Base-by-base conservation (phyloP, 2,113 vertebrate genomes). In the rat (Rattus norvegicus) region DNA sequence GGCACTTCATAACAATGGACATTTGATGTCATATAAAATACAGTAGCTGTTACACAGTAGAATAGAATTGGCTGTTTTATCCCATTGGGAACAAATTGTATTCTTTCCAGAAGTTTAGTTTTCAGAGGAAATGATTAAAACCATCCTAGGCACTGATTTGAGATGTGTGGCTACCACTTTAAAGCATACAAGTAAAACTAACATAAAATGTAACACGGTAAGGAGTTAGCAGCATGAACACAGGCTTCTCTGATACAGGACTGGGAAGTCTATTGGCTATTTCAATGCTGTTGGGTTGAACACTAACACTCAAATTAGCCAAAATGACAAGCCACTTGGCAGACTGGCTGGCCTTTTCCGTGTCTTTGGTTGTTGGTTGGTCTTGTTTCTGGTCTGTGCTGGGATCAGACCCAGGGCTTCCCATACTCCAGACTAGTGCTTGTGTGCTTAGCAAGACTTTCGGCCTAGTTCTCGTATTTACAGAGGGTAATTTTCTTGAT, bases 11-110 rank as follows among this genome's bases (percentile, higher is more conserved):
- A 79, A 95, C 93, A 95, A 87, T 67, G 70, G 5, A 73, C 17
- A 79, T 88, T 93, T 91, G 28, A 47, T 36, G 69, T 61, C 54
- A 61, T 19, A 92, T 77, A 95, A 97, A 95, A 95, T 72, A 89
- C 24, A 91, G 54, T 30, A 67, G 69, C 14, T 93, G 49, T 69
- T 92, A 86, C 26, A 65, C 67, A 22, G 39, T 88, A 65, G 80
- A 88, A 52, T 85, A 94, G 69, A 89, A 76, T 92, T 94, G 69
- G 22, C n/a, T 92, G 90, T 90, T 95, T 88, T 1, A 17, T 69
- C 89, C 94, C 52, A 52, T 91, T 75, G 77, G 95, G 79, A 92
- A 95, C 5, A 92, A 97, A 96, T 95, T 59, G 91, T 94, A 86
- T 63, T 52, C 56, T 92, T 92, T 93, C 36, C 92, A 96, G 95